Conservation (phyloP, 2,797 vertebrate genomes). For the Chrysocyon brachyurus region DNA sequence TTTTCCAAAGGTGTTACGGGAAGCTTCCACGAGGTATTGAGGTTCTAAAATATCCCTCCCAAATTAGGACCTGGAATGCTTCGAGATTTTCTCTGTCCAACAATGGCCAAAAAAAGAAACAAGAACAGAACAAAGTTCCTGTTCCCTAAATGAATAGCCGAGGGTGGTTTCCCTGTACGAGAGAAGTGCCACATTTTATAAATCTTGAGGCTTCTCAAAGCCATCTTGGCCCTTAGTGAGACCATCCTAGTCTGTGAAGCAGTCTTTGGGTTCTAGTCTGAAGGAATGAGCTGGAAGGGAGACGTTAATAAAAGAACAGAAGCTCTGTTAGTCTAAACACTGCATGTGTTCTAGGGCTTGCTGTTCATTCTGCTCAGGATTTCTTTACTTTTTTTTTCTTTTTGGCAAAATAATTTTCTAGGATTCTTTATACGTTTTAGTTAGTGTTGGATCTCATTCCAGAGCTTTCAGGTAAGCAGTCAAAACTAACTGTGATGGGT, state of each 20-base stretch:
- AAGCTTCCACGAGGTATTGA: not conserved
- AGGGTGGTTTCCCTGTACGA: not conserved
- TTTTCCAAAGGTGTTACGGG: conserved; percentile 52
- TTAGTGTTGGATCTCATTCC: conserved; percentile 28
- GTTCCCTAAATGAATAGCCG: conserved; percentile 27
- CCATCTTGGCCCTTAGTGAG: not conserved
- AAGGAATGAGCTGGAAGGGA: not conserved
- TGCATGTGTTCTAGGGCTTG: not conserved
- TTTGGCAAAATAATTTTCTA: not conserved
- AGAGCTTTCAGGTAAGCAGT: not conserved
- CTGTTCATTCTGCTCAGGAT: not conserved
- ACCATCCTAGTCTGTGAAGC: not conserved
- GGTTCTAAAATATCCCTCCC: not conserved
- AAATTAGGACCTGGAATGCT: conserved; percentile 23
- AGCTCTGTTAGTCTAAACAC: not conserved
- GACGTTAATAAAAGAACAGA: not conserved
- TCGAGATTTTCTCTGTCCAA: conserved; percentile 55
- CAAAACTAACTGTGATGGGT: not conserved
- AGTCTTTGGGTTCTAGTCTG: not conserved
- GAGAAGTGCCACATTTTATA: conserved; percentile 1
- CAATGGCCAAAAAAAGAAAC: not conserved
- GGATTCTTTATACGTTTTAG: conserved; percentile 7
- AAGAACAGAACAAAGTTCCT: conserved; percentile 62
- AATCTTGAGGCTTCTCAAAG: conserved; percentile 36
- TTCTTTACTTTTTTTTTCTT: not conserved